phyloP scores from a whole-genome alignment of 2,888 invertebrate species.

The Parochlus steinenii region DNA sequence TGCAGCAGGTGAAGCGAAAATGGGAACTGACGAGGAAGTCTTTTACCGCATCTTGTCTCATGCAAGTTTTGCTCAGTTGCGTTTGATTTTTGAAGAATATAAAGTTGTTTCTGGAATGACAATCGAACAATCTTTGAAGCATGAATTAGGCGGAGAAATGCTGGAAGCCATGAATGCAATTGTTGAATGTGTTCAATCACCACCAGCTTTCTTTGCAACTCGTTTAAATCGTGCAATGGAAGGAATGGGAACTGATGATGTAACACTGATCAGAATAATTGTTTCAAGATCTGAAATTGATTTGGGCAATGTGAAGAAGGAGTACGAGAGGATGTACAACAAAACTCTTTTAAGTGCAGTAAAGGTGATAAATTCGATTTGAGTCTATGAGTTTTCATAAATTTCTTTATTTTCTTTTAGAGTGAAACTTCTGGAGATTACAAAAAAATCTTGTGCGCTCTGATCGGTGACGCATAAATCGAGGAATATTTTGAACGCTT shows the following conservation, averaged over 20 bases:
- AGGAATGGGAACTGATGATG: constrained; percentile 53
- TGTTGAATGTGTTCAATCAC: constrained; percentile 47
- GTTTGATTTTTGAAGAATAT: constrained; percentile 51
- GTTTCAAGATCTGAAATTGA: constrained; percentile 50
- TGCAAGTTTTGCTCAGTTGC: constrained; percentile 52
- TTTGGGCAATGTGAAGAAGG: constrained; percentile 45
- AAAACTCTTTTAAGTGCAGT: constrained; percentile 46
- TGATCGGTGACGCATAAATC: constrained; percentile 36
- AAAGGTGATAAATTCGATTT: constrained; percentile 32
- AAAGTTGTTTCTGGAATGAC: constrained; percentile 49
- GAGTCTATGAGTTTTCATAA: too few relatives aligned
- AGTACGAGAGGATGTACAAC: constrained; percentile 48
- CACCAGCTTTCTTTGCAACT: constrained; percentile 46
- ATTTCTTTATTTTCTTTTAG: constrained; percentile 25
- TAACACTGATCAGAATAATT: constrained; percentile 46
- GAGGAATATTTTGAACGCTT: too few relatives aligned
- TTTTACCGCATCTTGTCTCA: constrained; percentile 53
- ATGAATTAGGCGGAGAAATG: constrained; percentile 45
- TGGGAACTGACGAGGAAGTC: constrained; percentile 52
- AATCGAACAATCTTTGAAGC: constrained; percentile 49
- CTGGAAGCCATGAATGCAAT: constrained; percentile 48
- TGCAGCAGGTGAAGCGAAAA: constrained; percentile 49
- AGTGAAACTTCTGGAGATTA: constrained; percentile 51
- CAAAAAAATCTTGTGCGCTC: constrained; percentile 41
- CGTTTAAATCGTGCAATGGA: constrained; percentile 44